Evolutionary conservation across 2,113 vertebrate genomes (phyloP).

Genomic region (Lampris incognitus): DNA sequence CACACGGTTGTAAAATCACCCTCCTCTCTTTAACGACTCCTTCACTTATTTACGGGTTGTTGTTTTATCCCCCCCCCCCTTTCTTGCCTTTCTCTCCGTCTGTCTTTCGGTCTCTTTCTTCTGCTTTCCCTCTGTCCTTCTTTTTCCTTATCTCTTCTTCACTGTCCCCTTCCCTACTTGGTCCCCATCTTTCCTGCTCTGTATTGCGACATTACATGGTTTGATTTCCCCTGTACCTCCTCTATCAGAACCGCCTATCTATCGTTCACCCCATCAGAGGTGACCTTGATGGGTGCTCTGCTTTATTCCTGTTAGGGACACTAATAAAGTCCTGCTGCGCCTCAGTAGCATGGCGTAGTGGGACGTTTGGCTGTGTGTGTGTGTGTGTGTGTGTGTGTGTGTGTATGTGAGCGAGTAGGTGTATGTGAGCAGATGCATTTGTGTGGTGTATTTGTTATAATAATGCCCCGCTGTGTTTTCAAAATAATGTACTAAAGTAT

Average conservation of each 20-base stretch:
- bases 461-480: slow-evolving; percentile 17
- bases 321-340: slow-evolving; percentile 65
- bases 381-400: slow-evolving; percentile 8
- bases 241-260: slow-evolving; percentile 43
- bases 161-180: slow-evolving; percentile 12
- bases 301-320: slow-evolving; percentile 65
- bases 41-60: too few species aligned
- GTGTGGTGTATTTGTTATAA: slow-evolving; percentile 36
- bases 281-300: slow-evolving; percentile 70
- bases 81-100: not conserved
- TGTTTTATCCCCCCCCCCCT: not conserved
- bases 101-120: not conserved
- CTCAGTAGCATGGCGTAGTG: slow-evolving; percentile 47
- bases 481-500: slow-evolving; percentile 1
- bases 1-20: not conserved
- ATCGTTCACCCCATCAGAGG: slow-evolving; percentile 44
- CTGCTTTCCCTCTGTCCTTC: not conserved
- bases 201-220: slow-evolving; percentile 44
- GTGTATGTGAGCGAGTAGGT: not conserved
- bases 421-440: slow-evolving; percentile 34
- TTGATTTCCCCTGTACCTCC: slow-evolving; percentile 47
- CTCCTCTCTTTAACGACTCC: slow-evolving; percentile 18
- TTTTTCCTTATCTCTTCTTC: slow-evolving; percentile 19
- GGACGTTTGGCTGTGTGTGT: not conserved
- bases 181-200: slow-evolving; percentile 10